A percentile compares a stretch with the other conserved stretches of the same genome.
phyloP scores from a whole-genome alignment of 2,113 vertebrate species.

The Elgaria multicarinata region DNA sequence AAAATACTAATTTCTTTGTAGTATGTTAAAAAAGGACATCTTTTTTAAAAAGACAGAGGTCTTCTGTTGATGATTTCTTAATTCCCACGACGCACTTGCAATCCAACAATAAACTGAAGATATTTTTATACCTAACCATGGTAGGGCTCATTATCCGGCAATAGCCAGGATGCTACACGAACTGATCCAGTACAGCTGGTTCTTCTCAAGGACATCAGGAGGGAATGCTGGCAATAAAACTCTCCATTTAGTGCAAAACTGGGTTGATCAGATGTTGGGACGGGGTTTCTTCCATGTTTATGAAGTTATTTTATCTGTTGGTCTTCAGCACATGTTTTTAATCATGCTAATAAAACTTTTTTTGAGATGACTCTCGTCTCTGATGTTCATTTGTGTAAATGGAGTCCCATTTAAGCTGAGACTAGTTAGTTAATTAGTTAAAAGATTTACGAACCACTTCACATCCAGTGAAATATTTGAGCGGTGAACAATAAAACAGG shows the following conservation, averaged over 20 bases:
- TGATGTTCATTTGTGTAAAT: constrained; percentile 56
- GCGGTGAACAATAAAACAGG: no score
- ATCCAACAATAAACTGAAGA: constrained; percentile 67
- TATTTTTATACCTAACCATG: constrained; percentile 80
- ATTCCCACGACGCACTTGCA: constrained; percentile 69
- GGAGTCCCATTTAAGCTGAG: not conserved
- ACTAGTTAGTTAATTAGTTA: no score
- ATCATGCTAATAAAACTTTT: constrained; percentile 86
- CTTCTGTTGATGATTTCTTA: constrained; percentile 76
- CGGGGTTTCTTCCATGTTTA: constrained; percentile 75
- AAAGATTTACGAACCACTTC: no score
- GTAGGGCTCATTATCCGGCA: constrained; percentile 72
- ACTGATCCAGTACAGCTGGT: constrained; percentile 44
- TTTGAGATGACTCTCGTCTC: constrained; percentile 76
- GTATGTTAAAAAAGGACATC: constrained; percentile 65
- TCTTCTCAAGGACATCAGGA: constrained; percentile 63
- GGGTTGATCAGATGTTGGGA: constrained; percentile 73
- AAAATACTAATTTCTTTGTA: constrained; percentile 85
- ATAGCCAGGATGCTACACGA: constrained; percentile 63
- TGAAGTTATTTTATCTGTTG: constrained; percentile 73
- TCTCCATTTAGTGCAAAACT: constrained; percentile 56
- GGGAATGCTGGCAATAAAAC: constrained; percentile 73
- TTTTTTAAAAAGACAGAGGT: constrained; percentile 62
- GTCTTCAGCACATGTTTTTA: constrained; percentile 81
- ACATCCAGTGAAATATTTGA: no score